Evolutionary conservation across 2,888 invertebrate species (phyloP).

Genomic region (Caenorhabditis panamensis): DNA sequence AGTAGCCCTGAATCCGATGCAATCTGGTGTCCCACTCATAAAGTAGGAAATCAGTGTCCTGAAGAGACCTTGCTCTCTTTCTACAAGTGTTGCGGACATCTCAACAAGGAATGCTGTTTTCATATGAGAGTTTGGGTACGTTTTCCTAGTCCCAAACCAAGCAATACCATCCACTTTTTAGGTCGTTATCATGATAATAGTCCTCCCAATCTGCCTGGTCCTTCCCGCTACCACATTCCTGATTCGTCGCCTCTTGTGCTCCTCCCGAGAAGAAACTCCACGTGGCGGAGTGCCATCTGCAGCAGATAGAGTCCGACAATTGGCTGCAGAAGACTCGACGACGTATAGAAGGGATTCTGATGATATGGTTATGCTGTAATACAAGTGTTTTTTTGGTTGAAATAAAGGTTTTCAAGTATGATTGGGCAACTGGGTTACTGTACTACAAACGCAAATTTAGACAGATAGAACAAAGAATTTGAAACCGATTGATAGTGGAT

Average conservation of each 20-base stretch:
- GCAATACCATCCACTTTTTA: too few relatives aligned
- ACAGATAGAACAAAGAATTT: too few relatives aligned
- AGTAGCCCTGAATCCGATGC: conserved; percentile 34
- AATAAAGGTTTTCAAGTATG: too few relatives aligned
- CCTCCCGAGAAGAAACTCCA: conserved; percentile 7
- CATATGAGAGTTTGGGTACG: conserved; percentile 61
- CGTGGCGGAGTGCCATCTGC: conserved; percentile 21
- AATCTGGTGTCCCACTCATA: conserved; percentile 56
- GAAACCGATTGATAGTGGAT: too few relatives aligned
- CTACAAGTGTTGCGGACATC: conserved; percentile 63
- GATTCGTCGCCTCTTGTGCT: conserved; percentile 34
- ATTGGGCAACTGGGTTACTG: too few relatives aligned
- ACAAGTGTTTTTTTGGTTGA: too few relatives aligned
- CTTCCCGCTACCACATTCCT: conserved; percentile 49
- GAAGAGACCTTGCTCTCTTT: conserved; percentile 54
- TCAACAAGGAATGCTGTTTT: conserved; percentile 64
- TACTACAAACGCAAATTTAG: too few relatives aligned
- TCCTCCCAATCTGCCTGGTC: conserved; percentile 56
- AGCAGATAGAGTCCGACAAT: conserved; percentile 46
- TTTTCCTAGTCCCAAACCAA: too few relatives aligned
- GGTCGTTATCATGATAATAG: conserved; percentile 62
- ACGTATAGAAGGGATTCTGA: conserved; percentile 46
- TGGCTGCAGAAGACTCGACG: conserved; percentile 47
- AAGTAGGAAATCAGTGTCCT: conserved; percentile 50
- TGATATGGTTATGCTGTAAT: conserved; percentile 58